Evolutionary conservation across 2,888 invertebrate species (phyloP).

Genomic region (Tipula lateralis): DNA sequence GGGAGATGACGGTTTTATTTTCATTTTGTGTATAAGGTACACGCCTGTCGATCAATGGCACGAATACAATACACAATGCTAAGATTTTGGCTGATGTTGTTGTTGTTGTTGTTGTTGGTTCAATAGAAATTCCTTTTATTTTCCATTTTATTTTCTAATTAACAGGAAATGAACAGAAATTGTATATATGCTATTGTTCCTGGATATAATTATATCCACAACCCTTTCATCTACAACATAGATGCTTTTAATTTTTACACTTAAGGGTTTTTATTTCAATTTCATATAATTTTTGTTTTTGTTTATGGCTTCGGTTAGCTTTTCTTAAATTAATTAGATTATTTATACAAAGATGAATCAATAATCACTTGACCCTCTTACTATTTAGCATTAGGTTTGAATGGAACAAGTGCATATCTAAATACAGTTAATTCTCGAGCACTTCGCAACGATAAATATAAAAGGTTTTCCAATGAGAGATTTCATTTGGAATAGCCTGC

Average conservation of each 20-base stretch:
- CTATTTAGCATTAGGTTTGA: no score
- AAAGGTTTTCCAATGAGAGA: no score
- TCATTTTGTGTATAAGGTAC: not conserved
- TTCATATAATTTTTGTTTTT: not conserved
- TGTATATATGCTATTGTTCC: not conserved
- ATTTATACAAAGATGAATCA: not conserved
- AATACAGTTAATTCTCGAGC: no score
- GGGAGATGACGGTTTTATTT: conserved; percentile 11
- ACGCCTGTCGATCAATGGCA: conserved; percentile 19
- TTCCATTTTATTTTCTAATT: conserved; percentile 4
- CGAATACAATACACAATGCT: not conserved
- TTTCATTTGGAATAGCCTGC: no score
- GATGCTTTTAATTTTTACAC: not conserved
- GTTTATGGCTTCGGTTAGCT: no score
- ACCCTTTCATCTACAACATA: not conserved
- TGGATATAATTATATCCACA: not conserved
- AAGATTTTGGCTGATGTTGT: no score
- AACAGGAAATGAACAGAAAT: not conserved
- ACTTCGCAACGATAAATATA: no score
- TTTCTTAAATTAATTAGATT: conserved; percentile 3
- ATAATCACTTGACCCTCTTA: not conserved
- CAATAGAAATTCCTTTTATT: not conserved
- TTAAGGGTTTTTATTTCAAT: not conserved
- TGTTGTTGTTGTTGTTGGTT: not conserved
- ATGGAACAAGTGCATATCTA: no score